Evolutionary conservation across 2,888 invertebrate genomes (phyloP).

Genomic region (Amaurobius ferox): DNA sequence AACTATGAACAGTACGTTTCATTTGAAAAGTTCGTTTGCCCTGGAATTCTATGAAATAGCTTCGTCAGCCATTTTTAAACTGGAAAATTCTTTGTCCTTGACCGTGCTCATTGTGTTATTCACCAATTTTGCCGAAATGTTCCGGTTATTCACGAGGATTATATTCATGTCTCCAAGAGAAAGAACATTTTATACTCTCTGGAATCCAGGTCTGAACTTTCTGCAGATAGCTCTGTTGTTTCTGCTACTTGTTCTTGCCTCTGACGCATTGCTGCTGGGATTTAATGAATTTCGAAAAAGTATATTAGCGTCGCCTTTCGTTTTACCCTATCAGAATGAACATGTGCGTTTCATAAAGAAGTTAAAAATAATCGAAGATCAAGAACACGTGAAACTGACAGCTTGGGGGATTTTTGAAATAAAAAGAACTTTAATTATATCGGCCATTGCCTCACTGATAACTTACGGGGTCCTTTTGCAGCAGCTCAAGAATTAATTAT

Average conservation of each 20-base stretch:
- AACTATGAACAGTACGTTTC: background rate
- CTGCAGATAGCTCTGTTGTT: slow-evolving; percentile 18
- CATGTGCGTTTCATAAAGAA: background rate
- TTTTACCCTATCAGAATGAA: background rate
- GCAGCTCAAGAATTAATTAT: slow-evolving; percentile 2
- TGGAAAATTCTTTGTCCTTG: slow-evolving; percentile 31
- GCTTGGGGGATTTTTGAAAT: slow-evolving; percentile 52
- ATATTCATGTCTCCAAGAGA: background rate
- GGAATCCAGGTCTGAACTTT: background rate
- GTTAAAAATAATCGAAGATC: slow-evolving; percentile 21
- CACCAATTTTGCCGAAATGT: slow-evolving; percentile 31
- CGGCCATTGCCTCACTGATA: slow-evolving; percentile 40
- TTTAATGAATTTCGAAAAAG: slow-evolving; percentile 1
- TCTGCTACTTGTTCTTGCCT: slow-evolving; percentile 27
- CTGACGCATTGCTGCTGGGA: slow-evolving; percentile 11
- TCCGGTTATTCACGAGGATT: slow-evolving; percentile 17
- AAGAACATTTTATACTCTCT: background rate
- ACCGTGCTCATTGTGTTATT: slow-evolving; percentile 32
- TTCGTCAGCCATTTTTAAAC: slow-evolving; percentile 7
- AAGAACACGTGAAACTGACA: slow-evolving; percentile 22
- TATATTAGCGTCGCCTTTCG: background rate
- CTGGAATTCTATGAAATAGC: slow-evolving; percentile 4
- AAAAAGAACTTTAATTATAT: slow-evolving; percentile 37
- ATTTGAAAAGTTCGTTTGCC: background rate
- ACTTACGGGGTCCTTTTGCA: slow-evolving; percentile 58